Percentiles rank a stretch among this genome's conserved stretches.
These are phyloP conservation scores for Leptopilina myrica DNA, from an alignment of 2,888 invertebrate species.

Conservation along the genomic window DNA sequence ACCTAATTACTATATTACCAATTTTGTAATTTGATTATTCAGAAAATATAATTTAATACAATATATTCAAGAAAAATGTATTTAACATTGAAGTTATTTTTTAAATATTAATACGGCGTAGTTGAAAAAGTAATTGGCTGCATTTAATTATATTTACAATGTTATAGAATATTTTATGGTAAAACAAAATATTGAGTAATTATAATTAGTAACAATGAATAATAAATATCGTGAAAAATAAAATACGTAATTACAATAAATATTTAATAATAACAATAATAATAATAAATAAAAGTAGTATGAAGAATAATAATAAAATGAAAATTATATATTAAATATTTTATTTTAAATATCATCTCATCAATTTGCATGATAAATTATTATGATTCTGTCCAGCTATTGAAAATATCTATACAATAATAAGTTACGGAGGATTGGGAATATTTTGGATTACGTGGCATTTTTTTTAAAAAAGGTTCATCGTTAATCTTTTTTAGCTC, in stretches of 20 bases:
- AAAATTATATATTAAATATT: background rate
- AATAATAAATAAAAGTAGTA: too few species aligned
- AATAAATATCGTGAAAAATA: too few species aligned
- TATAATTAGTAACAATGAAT: too few species aligned
- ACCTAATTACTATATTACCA: too few species aligned
- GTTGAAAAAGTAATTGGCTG: too few species aligned
- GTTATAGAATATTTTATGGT: too few species aligned
- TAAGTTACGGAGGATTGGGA: background rate
- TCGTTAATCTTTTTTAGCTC: constrained; percentile 26
- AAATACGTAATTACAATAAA: too few species aligned
- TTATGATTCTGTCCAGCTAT: background rate
- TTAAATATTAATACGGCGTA: background rate
- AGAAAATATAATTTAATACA: background rate
- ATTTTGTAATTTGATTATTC: too few species aligned
- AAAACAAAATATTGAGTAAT: too few species aligned
- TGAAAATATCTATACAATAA: background rate
- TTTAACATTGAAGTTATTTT: background rate
- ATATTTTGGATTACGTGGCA: constrained; percentile 11
- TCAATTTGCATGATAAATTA: background rate
- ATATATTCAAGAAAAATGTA: too few species aligned
- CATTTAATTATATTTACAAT: too few species aligned
- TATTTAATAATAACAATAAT: too few species aligned
- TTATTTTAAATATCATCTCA: background rate
- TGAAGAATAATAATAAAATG: background rate
- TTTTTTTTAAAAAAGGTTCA: background rate